These are phyloP conservation scores for Euzophera pinguis DNA, from an alignment of 2,888 invertebrate genomes.

Conservation along the genomic window DNA sequence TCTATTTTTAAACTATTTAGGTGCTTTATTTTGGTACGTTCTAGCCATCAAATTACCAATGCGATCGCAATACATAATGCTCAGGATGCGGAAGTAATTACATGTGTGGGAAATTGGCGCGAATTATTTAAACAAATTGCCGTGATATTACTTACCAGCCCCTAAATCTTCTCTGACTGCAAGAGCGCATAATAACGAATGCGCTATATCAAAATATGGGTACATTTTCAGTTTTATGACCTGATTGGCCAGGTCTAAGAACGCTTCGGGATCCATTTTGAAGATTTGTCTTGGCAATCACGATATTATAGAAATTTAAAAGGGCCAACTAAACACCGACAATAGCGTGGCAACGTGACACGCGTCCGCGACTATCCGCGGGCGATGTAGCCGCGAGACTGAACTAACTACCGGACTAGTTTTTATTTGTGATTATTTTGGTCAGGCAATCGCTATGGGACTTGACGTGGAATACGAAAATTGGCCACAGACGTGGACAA, in stretches of 20 bases:
- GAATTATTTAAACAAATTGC: slow-evolving; percentile 38
- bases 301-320: slow-evolving; percentile 38
- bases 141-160: slow-evolving; percentile 82
- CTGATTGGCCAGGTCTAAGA: slow-evolving; percentile 98
- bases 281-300: slow-evolving; percentile 35
- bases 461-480: neutral
- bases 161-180: slow-evolving; percentile 97
- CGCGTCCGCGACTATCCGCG: slow-evolving; percentile 70
- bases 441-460: slow-evolving; percentile 29
- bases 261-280: slow-evolving; percentile 96
- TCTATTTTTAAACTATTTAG: slow-evolving; percentile 69
- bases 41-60: slow-evolving; percentile 33
- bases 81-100: slow-evolving; percentile 44
- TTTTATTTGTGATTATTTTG: slow-evolving; percentile 50
- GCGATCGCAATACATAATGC: slow-evolving; percentile 24
- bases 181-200: slow-evolving; percentile 95
- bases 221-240: slow-evolving; percentile 99
- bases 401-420: slow-evolving; percentile 25
- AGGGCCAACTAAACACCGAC: slow-evolving; percentile 74
- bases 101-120: slow-evolving; percentile 33
- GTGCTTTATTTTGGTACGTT: slow-evolving; percentile 64
- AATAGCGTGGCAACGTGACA: slow-evolving; percentile 51
- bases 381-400: slow-evolving; percentile 68
- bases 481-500: slow-evolving; percentile 11
- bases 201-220: slow-evolving; percentile 99